Conservation (phyloP, 2,888 invertebrate species). For the Dysmachus trigonus region DNA sequence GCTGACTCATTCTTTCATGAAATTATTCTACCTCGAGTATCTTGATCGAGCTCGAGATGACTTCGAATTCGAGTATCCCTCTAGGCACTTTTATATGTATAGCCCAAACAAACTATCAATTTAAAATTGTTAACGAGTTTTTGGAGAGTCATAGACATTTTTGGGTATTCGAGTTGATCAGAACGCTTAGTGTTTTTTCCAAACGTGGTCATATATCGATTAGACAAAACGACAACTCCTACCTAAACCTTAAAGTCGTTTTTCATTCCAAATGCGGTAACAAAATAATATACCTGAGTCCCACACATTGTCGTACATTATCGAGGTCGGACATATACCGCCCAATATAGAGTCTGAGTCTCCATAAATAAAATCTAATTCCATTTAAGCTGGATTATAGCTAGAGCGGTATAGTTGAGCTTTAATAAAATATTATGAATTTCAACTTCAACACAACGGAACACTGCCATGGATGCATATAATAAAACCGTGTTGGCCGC, state of each 20-base stretch:
- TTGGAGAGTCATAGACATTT: background rate
- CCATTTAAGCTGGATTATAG: background rate
- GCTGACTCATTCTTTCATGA: background rate
- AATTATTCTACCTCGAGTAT: background rate
- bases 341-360: conserved; percentile 12
- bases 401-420: background rate
- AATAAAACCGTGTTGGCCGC: background rate
- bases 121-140: background rate
- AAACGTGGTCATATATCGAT: background rate
- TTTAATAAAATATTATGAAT: conserved; percentile 26
- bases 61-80: background rate
- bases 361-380: conserved; percentile 23
- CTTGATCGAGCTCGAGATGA: background rate
- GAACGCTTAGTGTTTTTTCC: background rate
- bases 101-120: background rate
- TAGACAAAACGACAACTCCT: background rate
- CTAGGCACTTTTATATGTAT: background rate
- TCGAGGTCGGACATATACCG: background rate
- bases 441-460: conserved; percentile 10
- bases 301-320: background rate
- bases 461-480: background rate
- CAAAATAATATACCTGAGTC: background rate
- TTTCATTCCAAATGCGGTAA: background rate
- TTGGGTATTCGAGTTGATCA: background rate
- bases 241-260: background rate